phyloP scores from a whole-genome alignment of 2,888 invertebrate species.

The Limnephilus marmoratus region DNA sequence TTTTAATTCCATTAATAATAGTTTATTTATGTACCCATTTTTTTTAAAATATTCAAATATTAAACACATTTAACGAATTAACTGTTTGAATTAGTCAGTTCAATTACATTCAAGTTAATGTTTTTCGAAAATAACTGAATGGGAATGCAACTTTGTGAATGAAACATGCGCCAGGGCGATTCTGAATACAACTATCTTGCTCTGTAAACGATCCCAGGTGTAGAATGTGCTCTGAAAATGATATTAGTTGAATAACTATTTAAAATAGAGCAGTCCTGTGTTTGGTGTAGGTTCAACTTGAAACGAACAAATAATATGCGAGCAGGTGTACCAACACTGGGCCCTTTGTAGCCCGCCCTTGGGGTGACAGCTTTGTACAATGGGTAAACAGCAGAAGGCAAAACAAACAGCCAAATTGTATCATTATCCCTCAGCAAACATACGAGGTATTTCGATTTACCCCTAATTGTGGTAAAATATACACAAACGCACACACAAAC shows the following conservation, averaged over 20 bases:
- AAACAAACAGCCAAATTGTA: slow-evolving; percentile 36
- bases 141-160: not conserved
- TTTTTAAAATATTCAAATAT: too few relatives aligned
- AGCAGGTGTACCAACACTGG: slow-evolving; percentile 26
- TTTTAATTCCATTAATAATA: too few relatives aligned
- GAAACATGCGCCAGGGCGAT: not conserved
- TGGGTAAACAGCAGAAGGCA: not conserved
- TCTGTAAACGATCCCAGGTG: not conserved
- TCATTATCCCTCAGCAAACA: slow-evolving; percentile 39
- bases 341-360: not conserved
- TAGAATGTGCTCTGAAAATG: not conserved
- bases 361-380: slow-evolving; percentile 5
- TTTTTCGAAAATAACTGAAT: too few relatives aligned
- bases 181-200: not conserved
- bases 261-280: slow-evolving; percentile 2
- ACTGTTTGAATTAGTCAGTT: too few relatives aligned
- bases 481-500: not conserved
- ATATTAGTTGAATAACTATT: not conserved
- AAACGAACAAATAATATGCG: not conserved
- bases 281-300: not conserved
- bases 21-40: too few relatives aligned
- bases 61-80: too few relatives aligned
- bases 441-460: slow-evolving; percentile 24
- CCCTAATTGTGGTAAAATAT: slow-evolving; percentile 9
- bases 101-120: too few relatives aligned